Evolutionary conservation across 1,140 invertebrate genomes (phyloP).

Genomic region (Mamestra configurata): DNA sequence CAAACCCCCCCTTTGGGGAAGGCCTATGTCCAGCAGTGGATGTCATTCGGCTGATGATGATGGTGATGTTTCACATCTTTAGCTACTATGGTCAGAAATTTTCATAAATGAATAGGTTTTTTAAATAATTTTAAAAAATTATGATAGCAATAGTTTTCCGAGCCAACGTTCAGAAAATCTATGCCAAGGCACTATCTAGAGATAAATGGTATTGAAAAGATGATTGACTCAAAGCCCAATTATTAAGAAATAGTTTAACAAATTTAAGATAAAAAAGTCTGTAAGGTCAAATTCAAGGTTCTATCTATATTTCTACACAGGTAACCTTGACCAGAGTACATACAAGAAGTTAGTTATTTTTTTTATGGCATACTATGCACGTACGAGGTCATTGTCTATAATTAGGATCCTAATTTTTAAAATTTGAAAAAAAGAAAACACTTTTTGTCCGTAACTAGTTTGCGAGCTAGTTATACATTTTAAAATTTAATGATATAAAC

Average conservation of each 20-base stretch:
- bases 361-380: not conserved
- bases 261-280: slow-evolving; percentile 15
- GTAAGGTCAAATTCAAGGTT: slow-evolving; percentile 29
- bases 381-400: slow-evolving; percentile 3
- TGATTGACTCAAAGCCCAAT: not conserved
- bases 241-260: not conserved
- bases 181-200: not conserved
- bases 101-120: no score
- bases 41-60: no score
- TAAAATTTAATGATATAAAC: no score
- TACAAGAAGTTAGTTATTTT: not conserved
- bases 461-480: no score
- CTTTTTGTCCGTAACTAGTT: no score
- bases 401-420: not conserved
- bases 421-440: no score
- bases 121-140: no score
- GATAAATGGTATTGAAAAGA: not conserved
- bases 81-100: no score
- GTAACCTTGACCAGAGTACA: slow-evolving; percentile 5
- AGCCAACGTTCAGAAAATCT: not conserved
- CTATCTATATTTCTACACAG: not conserved
- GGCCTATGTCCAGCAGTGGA: no score
- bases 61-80: no score
- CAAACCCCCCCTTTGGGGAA: no score
- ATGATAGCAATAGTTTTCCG: no score